These are phyloP conservation scores for Trichonephila clavipes DNA, from an alignment of 1,140 invertebrate species.

Conservation along the genomic window DNA sequence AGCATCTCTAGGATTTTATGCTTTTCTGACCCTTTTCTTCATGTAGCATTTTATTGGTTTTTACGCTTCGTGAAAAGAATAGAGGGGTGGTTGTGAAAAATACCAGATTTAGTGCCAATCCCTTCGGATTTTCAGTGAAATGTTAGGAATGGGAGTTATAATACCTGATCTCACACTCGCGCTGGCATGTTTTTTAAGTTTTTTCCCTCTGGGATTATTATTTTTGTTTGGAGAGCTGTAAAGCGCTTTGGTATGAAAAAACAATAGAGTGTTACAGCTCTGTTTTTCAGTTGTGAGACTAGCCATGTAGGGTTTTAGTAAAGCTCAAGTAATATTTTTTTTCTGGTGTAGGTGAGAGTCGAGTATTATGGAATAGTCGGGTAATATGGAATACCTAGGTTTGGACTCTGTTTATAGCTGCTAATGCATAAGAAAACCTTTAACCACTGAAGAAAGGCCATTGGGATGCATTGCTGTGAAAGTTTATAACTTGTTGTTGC, in stretches of 20 bases:
- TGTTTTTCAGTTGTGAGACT: too few relatives aligned
- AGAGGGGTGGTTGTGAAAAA: not conserved
- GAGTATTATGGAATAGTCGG: too few relatives aligned
- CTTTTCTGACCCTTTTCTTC: not conserved
- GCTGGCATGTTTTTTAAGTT: not conserved
- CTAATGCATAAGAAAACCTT: too few relatives aligned
- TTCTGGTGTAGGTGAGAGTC: too few relatives aligned
- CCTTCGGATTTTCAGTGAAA: not conserved
- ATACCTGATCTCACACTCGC: not conserved
- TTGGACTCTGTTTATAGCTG: too few relatives aligned
- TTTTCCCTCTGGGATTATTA: not conserved
- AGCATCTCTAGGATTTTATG: not conserved
- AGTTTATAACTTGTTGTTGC: too few relatives aligned
- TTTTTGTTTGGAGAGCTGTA: not conserved
- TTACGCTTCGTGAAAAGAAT: not conserved
- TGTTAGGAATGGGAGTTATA: not conserved
- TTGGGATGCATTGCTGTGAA: too few relatives aligned
- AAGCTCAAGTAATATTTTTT: too few relatives aligned
- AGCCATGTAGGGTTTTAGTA: too few relatives aligned
- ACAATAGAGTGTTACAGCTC: not conserved
- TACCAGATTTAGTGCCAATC: not conserved
- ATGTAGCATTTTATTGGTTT: constrained; percentile 23
- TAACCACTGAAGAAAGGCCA: too few relatives aligned
- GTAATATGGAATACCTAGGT: too few relatives aligned
- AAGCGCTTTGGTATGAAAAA: not conserved